Base-by-base conservation (phyloP, 2,113 vertebrate genomes). In the Rattus rattus region DNA sequence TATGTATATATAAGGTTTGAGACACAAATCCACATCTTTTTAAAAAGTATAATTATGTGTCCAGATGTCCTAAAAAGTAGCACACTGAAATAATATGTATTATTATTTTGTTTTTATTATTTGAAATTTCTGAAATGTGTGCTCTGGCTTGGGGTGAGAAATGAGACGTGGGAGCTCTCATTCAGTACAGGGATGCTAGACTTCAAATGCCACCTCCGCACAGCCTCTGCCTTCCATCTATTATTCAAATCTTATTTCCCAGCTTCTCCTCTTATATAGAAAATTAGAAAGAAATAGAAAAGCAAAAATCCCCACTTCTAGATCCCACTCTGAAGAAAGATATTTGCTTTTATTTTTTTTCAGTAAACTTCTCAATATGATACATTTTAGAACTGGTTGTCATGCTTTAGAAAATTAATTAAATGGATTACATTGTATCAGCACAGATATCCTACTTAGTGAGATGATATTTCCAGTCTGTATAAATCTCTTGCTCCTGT, bases 361-460 rank as follows among this genome's bases (percentile, higher is more conserved):
- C 19, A 65, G 56, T 61, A 88, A 96, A 65, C 52, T 36, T 65
- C 95, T 73, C 84, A n/a, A 33, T 94, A 95, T 33, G 67, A 54
- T 90, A 85, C 77, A 90, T 97, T 98, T 87, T 96, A 97, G 73
- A 96, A 4, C 2, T 79, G 59, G 72, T 94, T 81, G 76, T 96
- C 96, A 88, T 85, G 30, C 59, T 97, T 97, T 97, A 86, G 36
- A 77, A 96, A 97, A 96, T 89, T 98, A 88, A 97, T 88, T 94
- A 92, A 92, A 92, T 94, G 61, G 36, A 73, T n/a, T 92, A 85
- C 63, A 95, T 91, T 94, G 16, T 92, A 97, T 73, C n/a, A 93
- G 33, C 67, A 3, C 59, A 95, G 59, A 80, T 86, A 93, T 96
- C 94, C 49, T 70, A 79, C n/a, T 95, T 88, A 30, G 72, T 93